Conservation (phyloP, 2,797 vertebrate genomes). For the Catostomus latipinnis region DNA sequence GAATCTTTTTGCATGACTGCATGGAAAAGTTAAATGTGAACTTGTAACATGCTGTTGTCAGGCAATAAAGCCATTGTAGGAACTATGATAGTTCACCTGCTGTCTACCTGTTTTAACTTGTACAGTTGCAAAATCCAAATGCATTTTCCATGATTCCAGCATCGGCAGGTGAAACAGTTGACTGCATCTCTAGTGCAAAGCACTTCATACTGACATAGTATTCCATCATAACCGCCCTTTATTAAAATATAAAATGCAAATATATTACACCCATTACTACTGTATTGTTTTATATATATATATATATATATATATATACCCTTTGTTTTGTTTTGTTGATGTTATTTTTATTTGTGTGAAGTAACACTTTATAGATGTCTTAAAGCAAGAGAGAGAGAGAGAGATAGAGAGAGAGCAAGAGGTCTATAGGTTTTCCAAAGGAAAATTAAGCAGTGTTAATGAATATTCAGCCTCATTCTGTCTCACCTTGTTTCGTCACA, state of each 20-base stretch:
- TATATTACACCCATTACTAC: constrained; percentile 76
- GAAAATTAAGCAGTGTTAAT: constrained; percentile 46
- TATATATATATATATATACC: constrained; percentile 33
- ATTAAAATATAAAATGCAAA: constrained; percentile 74
- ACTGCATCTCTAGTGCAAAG: constrained; percentile 49
- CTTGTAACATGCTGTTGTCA: constrained; percentile 41
- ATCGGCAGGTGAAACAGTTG: not conserved
- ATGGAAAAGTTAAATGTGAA: constrained; percentile 64
- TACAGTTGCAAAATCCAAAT: constrained; percentile 19
- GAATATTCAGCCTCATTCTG: constrained; percentile 28
- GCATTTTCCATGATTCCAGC: not conserved
- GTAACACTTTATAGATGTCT: constrained; percentile 44
- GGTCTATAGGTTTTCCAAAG: constrained; percentile 38
- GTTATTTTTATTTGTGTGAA: not conserved
- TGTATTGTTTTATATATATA: constrained; percentile 72
- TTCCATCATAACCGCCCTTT: constrained; percentile 59
- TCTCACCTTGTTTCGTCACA: not conserved
- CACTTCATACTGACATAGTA: constrained; percentile 58
- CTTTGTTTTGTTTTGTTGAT: constrained; percentile 58
- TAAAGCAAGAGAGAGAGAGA: too few species aligned
- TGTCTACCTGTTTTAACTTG: constrained; percentile 25
- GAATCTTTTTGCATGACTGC: constrained; percentile 48
- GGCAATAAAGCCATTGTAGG: constrained; percentile 28
- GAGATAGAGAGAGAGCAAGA: not conserved
- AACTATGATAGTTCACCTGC: not conserved